Percentiles rank a stretch among this genome's conserved stretches.
These are phyloP conservation scores for Phylloscopus trochiloides DNA, from an alignment of 2,113 vertebrate species.

Conservation along the genomic window DNA sequence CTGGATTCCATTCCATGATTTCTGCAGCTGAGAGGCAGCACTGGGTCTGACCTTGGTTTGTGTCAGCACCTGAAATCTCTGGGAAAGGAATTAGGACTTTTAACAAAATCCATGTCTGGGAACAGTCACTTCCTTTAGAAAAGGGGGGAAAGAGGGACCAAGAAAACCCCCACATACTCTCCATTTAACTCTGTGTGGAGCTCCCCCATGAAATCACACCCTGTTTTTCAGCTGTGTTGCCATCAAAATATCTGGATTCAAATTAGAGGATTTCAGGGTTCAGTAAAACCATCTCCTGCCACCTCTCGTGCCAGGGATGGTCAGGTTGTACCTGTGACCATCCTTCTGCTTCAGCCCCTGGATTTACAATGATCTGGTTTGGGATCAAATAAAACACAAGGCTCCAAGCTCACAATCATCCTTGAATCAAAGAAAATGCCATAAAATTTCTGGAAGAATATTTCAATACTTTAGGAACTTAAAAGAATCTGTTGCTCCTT, in stretches of 20 bases:
- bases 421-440: neutral
- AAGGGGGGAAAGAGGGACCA: accelerated
- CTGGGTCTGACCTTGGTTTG: neutral
- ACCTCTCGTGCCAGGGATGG: neutral
- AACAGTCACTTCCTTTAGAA: neutral
- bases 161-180: neutral
- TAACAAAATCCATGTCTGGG: neutral
- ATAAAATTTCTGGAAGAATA: neutral
- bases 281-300: neutral
- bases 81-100: neutral
- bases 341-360: neutral
- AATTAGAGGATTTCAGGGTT: neutral
- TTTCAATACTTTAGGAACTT: neutral
- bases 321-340: neutral
- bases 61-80: neutral
- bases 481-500: neutral
- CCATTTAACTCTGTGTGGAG: neutral
- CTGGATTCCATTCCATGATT: neutral
- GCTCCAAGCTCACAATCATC: neutral
- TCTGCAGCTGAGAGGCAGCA: neutral
- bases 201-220: neutral
- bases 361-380: accelerated
- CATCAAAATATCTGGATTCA: accelerated
- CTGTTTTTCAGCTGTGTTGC: neutral
- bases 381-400: neutral